These are phyloP conservation scores for Poecile montanus DNA, from an alignment of 2,797 vertebrate genomes.

Conservation along the genomic window DNA sequence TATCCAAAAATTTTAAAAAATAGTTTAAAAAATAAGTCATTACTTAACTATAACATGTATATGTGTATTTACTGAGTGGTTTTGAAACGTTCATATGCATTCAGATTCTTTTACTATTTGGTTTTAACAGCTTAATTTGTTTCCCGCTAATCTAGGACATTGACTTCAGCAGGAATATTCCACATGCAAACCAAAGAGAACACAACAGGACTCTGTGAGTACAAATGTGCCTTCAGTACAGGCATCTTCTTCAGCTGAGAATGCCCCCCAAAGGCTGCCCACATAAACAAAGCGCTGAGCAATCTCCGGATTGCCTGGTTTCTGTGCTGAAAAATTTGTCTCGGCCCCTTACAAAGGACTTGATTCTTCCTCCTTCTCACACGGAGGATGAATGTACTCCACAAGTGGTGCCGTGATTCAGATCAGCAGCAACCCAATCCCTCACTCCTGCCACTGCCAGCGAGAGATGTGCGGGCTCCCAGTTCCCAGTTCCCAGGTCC, in stretches of 20 bases:
- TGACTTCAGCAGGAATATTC: not conserved
- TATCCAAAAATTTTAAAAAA: not conserved
- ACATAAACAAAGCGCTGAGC: not conserved
- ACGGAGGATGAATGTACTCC: not conserved
- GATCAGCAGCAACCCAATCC: not conserved
- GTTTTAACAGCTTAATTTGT: not conserved
- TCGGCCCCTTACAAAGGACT: not conserved
- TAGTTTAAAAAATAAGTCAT: not conserved
- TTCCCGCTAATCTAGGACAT: not conserved
- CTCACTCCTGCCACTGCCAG: not conserved
- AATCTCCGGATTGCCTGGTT: not conserved
- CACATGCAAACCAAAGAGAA: not conserved
- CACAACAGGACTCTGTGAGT: not conserved
- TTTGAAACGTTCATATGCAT: not conserved
- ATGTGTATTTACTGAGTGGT: not conserved
- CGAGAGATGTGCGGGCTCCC: not conserved
- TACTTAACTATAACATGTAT: not conserved
- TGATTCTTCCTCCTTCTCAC: not conserved
- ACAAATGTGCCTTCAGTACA: not conserved
- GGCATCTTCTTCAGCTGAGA: not conserved
- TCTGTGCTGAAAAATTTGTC: not conserved
- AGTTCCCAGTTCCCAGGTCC: not conserved
- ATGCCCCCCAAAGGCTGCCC: not conserved
- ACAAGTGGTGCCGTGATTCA: not conserved
- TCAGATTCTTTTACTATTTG: not conserved